These are phyloP conservation scores for Alviniconcha marisindica DNA, from an alignment of 1,140 invertebrate species.

Conservation along the genomic window DNA sequence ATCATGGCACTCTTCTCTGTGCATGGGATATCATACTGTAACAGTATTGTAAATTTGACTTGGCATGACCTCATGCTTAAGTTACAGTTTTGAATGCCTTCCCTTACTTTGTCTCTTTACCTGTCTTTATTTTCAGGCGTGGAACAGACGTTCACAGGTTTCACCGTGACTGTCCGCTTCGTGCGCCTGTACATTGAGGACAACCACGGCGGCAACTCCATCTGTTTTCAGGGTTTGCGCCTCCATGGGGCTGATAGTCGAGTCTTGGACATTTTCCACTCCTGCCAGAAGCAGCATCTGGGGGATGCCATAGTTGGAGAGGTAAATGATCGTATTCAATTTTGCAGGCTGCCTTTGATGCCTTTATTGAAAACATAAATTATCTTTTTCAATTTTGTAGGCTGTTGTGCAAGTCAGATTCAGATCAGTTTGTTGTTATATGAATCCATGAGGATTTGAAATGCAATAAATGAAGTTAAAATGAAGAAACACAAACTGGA, in stretches of 20 bases:
- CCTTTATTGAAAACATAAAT: no score
- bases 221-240: conserved; percentile 66
- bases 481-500: no score
- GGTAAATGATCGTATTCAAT: no score
- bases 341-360: no score
- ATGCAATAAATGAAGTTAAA: no score
- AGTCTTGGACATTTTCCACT: conserved; percentile 47
- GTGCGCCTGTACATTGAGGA: conserved; percentile 60
- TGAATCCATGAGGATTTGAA: no score
- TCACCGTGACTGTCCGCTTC: conserved; percentile 55
- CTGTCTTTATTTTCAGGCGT: conserved; percentile 46
- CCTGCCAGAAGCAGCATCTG: background rate
- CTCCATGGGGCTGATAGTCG: conserved; percentile 62
- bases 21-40: no score
- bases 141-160: conserved; percentile 62
- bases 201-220: conserved; percentile 61
- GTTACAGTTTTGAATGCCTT: background rate
- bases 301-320: no score
- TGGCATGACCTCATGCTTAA: background rate
- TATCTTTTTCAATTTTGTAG: no score
- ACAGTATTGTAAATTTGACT: background rate
- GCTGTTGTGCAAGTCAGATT: no score
- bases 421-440: no score
- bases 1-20: no score
- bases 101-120: background rate